Evolutionary conservation across 23 tunicate genomes (phyloP), one percentile per base, ranked within the genome.

Genomic region (Oikopleura vanhoeffeni): DNA sequence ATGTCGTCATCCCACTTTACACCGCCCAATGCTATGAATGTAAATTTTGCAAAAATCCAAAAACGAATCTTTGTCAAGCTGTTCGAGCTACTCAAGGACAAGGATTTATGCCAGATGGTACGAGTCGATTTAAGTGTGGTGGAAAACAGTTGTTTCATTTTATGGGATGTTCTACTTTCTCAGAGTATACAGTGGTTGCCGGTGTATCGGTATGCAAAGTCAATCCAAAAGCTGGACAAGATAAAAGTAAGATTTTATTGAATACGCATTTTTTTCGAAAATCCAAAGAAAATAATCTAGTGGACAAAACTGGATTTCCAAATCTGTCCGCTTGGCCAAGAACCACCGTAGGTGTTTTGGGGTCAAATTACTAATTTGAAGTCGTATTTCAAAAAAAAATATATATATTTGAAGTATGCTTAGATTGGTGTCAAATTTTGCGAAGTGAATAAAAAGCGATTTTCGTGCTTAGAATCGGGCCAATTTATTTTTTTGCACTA

Each of bases 111-210:
- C 98, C 98, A 0, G 98, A 93, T 86, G 98, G 98, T 1, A 90
- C 94, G 18, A 38, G 86, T 27, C 84, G 98, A 38, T 93, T 93
- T 40, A 85, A 86, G 28, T 93, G 98, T 88, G 85, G 83, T 1
- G 98, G 94, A 0, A 86, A 93, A 71, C 41, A 84, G 40, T 85
- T 93, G 0, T 86, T 79, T 41, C 98, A 93, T 57, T 93, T 89
- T 89, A 93, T 93, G 98, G 98, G 98, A 0, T 86, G 91, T 0
- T 93, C 98, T 28, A 93, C 98, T 18, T 93, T 93, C 87, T 89
- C 94, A 57, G 90, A 93, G 76, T 93, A 90, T 76, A 90, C 98
- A 57, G 95, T 93, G 27, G 98, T 90, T 39, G 98, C 94, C 40
- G 98, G 90, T 85, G 90, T 93, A 34, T 93, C 98, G 58, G 57